Base-by-base conservation (phyloP, 2,113 vertebrate genomes). In the Philantomba maxwellii region DNA sequence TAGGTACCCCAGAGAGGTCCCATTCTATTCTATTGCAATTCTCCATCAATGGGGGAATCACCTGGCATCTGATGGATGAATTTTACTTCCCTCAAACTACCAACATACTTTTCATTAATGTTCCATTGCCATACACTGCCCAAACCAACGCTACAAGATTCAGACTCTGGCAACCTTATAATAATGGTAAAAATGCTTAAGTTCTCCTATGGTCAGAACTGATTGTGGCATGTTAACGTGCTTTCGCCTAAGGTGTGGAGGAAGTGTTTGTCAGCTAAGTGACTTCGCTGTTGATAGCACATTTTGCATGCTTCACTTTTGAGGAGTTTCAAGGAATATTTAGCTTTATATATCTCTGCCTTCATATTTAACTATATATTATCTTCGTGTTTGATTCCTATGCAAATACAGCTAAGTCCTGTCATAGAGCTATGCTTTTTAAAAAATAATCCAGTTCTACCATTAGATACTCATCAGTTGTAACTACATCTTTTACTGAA, bases 161-260 rank as follows among this genome's bases (percentile, higher is more conserved):
- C 98, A 98, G 99, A 97, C 99, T 99, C 78, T 99, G 99, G 99
- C 99, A 99, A 49, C 99, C 99, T 28, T 99, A 99, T 97, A 99
- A 99, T 98, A 99, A 99, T 0, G 99, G 99, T 99, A 97, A 98
- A 98, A 88, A 95, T 53, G 45, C 43, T 53, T 17, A 0, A 81
- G 10, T 93, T 97, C 55, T 90, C 19, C 47, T 81, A 0, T 87
- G 55, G 47, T 73, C 66, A 51, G 2, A 92, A 87, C 47, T 83
- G n/a, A 66, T 2, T 33, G n/a, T 55, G 51, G 15, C 11, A 8
- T 53, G 93, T 94, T 97, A 92, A 96, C 80, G 23, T 96, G 7
- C 70, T 88, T 90, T 60, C 91, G 92, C 97, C 97, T 98, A 88
- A 57, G 13, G 7, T 64, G 14, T 43, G 6, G 30, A 96, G 49